Evolutionary conservation across 2,888 invertebrate genomes (phyloP), one percentile per base, ranked within the genome.

Genomic region (Megastigmus dorsalis): DNA sequence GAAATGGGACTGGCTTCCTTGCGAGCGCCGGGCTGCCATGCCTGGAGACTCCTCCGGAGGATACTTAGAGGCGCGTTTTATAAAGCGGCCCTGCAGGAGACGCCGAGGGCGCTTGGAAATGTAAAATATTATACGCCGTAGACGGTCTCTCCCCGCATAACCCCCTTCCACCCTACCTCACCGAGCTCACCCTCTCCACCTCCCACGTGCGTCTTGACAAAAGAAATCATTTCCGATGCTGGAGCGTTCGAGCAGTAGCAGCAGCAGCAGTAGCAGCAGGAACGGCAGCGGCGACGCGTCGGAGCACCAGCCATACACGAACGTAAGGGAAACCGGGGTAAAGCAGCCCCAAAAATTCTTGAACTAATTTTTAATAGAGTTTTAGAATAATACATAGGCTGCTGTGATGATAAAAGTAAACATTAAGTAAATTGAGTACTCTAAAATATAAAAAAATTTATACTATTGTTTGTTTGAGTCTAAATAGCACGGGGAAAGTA

Each of bases 1-100:
- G 63, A 55, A 69, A 69, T 60, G 69, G 69, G 63, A 45, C 63
- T 55, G 63, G 63, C 54, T 63, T 45, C 33, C 30, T 20, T 15
- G 67, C 13, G 18, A 4, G 15, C n/a, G 9, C 30, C 50, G 52
- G 18, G 10, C 30, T n/a, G n/a, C n/a, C n/a, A n/a, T n/a, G n/a
- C n/a, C n/a, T n/a, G n/a, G n/a, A 13, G 15, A 45, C 59, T 59
- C 13, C 26, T 70, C 63, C 13, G 38, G 50, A 50, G 57, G 50
- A 50, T 72, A 72, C 72, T 72, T 72, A 65, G 57, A 71, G 48
- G 18, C 50, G 50, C 59, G n/a, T 38, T 72, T 72, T 72, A 66
- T 65, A 66, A 65, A 59, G 33, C 18, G 36, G 18, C 30, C 20
- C 72, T 70, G 63, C 55, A 45, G 45, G 38, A 63, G 55, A 63